Evolutionary conservation across 2,113 vertebrate genomes (phyloP).

Genomic region (Typhlomys cinereus): DNA sequence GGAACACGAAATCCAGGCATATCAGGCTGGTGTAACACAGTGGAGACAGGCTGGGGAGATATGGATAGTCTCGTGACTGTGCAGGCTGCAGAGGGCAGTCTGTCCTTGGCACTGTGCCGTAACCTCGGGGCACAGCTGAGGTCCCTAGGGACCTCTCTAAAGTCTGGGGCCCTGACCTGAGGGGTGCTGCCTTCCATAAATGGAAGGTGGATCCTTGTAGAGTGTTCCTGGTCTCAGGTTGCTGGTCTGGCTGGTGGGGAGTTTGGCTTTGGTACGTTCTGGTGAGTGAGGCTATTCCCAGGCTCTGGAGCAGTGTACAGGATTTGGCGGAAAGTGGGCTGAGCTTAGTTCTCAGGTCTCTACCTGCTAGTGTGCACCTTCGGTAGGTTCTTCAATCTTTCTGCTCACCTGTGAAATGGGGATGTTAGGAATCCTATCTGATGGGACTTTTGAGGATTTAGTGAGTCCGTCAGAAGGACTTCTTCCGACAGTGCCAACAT

Average conservation of each 20-base stretch:
- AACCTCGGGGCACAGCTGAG: not conserved
- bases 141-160: not conserved
- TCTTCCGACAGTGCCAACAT: not conserved
- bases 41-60: not conserved
- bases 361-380: not conserved
- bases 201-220: not conserved
- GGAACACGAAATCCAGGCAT: not conserved
- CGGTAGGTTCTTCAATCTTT: not conserved
- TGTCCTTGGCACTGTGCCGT: too few species aligned
- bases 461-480: not conserved
- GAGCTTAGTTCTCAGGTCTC: not conserved
- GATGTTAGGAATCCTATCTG: not conserved
- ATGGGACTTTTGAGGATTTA: not conserved
- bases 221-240: not conserved
- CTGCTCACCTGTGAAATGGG: constrained; percentile 24
- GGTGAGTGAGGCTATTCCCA: not conserved
- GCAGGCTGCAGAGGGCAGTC: accelerated
- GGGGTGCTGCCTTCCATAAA: not conserved
- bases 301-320: not conserved
- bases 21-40: not conserved
- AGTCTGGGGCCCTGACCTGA: not conserved
- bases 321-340: not conserved
- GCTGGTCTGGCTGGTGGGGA: not conserved
- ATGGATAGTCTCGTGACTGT: accelerated
- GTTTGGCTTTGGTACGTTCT: not conserved